Conservation (phyloP, 2,113 vertebrate genomes). For the Tetraodon nigroviridis region DNA sequence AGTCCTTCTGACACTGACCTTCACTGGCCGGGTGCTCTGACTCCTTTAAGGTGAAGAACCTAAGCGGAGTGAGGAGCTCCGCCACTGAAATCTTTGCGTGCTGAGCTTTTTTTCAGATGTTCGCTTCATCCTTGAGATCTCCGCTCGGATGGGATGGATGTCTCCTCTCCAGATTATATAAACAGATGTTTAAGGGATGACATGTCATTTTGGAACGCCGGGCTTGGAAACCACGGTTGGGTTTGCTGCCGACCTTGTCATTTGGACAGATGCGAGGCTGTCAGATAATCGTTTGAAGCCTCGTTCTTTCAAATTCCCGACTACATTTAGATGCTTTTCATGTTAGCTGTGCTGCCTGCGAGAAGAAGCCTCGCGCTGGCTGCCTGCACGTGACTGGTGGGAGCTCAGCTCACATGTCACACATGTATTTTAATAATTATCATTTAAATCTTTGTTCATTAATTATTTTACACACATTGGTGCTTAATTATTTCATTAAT, state of each 20-base stretch:
- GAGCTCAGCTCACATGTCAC: slow-evolving; percentile 3
- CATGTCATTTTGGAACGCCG: slow-evolving; percentile 16
- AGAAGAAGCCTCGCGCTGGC: slow-evolving; percentile 8
- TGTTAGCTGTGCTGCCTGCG: slow-evolving; percentile 8
- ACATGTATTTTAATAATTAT: too few relatives aligned
- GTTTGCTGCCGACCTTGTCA: slow-evolving; percentile 3
- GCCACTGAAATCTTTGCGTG: too few relatives aligned
- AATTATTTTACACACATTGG: too few relatives aligned
- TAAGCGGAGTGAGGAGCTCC: too few relatives aligned
- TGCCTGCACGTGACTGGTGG: slow-evolving; percentile 27
- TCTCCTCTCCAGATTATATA: slow-evolving; percentile 39
- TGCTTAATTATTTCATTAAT: too few relatives aligned
- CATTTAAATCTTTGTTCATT: too few relatives aligned
- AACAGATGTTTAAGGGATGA: slow-evolving; percentile 12
- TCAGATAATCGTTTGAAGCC: slow-evolving; percentile 36
- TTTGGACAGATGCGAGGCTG: slow-evolving; percentile 7
- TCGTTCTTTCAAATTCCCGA: slow-evolving; percentile 9
- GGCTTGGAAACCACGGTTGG: background rate
- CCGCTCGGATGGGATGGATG: slow-evolving; percentile 43
- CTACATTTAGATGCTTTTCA: slow-evolving; percentile 23
- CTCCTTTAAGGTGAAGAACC: background rate
- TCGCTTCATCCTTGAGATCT: slow-evolving; percentile 19
- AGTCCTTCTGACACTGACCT: background rate
- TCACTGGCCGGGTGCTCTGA: background rate
- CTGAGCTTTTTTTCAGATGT: slow-evolving; percentile 6